A percentile compares a stretch with the other conserved stretches of the same genome.
These are phyloP conservation scores for Bradypodion ventrale DNA, from an alignment of 2,797 vertebrate species.

Conservation along the genomic window DNA sequence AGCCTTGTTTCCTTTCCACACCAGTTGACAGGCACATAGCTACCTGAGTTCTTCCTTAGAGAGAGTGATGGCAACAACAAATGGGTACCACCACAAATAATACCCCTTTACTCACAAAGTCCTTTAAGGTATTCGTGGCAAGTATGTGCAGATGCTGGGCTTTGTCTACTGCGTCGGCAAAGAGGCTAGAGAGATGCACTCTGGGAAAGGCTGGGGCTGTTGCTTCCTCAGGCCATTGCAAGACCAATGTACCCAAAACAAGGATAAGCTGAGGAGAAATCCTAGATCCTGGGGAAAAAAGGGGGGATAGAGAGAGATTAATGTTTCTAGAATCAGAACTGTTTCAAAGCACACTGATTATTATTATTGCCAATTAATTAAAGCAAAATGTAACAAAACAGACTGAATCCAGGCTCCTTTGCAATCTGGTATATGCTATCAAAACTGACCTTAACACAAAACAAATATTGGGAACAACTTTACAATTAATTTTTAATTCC, in stretches of 20 bases:
- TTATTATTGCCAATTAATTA: too few relatives aligned
- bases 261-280: conserved; percentile 74
- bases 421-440: too few relatives aligned
- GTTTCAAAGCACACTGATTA: too few relatives aligned
- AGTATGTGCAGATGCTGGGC: conserved; percentile 90
- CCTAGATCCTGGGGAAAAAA: conserved; percentile 69
- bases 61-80: neutral
- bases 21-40: neutral
- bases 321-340: neutral
- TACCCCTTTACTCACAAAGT: conserved; percentile 82
- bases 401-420: too few relatives aligned
- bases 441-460: too few relatives aligned
- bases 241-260: conserved; percentile 67
- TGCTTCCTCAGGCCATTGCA: conserved; percentile 69
- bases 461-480: too few relatives aligned
- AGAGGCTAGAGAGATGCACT: conserved; percentile 80
- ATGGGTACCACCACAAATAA: neutral
- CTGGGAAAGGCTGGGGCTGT: conserved; percentile 75
- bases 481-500: too few relatives aligned
- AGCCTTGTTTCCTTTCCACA: neutral
- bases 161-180: conserved; percentile 86
- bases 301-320: too few relatives aligned
- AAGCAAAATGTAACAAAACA: too few relatives aligned
- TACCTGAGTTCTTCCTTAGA: neutral
- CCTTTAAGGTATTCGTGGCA: conserved; percentile 86